Percentiles rank a stretch among this genome's conserved stretches.
Conservation (phyloP, 2,113 vertebrate species). For the Abramis brama region DNA sequence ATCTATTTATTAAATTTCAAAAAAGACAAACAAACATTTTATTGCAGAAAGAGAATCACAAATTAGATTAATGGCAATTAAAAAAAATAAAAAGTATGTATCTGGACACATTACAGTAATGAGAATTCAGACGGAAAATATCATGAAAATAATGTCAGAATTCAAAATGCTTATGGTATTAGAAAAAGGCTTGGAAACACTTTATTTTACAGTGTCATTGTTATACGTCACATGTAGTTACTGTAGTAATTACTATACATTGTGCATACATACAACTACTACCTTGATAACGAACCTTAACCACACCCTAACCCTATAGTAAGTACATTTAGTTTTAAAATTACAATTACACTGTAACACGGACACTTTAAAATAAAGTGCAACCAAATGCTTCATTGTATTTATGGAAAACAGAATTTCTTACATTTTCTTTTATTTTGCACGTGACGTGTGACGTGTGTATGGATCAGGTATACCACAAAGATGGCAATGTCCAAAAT, state of each 20-base stretch:
- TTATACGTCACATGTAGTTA: too few species aligned
- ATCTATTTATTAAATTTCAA: neutral
- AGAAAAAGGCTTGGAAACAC: neutral
- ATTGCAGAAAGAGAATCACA: neutral
- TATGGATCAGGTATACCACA: too few species aligned
- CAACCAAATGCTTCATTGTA: neutral
- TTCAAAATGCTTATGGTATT: neutral
- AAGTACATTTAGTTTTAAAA: too few species aligned
- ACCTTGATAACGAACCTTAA: too few species aligned
- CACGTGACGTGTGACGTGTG: too few species aligned
- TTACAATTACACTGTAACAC: too few species aligned
- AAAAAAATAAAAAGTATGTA: neutral
- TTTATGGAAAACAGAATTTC: neutral
- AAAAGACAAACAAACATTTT: neutral
- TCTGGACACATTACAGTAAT: neutral
- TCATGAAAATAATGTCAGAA: neutral
- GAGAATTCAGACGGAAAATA: neutral
- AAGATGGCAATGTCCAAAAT: too few species aligned
- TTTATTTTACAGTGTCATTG: too few species aligned
- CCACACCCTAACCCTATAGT: too few species aligned
- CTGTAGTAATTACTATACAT: too few species aligned
- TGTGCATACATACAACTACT: too few species aligned
- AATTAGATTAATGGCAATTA: neutral
- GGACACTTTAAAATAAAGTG: too few species aligned
- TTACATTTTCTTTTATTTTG: neutral